phyloP scores from a whole-genome alignment of 2,888 invertebrate genomes.

The Apomyelois bistriatella region DNA sequence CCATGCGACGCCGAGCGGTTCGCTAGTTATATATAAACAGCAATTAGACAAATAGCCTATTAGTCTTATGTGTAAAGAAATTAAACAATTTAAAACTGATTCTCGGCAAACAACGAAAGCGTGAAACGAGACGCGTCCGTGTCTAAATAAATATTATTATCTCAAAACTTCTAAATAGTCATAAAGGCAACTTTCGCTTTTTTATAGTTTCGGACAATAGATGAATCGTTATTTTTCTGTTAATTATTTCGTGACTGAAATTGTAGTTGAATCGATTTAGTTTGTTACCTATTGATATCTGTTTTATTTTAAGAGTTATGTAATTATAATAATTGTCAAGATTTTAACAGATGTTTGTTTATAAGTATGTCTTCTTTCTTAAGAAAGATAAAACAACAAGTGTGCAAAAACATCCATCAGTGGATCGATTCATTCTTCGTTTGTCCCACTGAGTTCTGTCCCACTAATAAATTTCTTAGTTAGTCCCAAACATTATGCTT shows the following conservation, averaged over 20 bases:
- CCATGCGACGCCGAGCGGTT: too few species aligned
- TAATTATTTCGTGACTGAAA: neutral
- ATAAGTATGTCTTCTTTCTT: too few species aligned
- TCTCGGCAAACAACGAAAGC: slow-evolving; percentile 18
- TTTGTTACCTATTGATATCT: neutral
- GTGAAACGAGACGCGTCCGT: slow-evolving; percentile 16
- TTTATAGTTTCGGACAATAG: neutral
- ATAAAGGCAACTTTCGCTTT: slow-evolving; percentile 20
- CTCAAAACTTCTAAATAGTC: slow-evolving; percentile 19
- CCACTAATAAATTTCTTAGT: too few species aligned
- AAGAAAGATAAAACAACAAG: too few species aligned
- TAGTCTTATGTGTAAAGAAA: neutral
- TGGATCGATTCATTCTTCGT: too few species aligned
- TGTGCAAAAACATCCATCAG: too few species aligned
- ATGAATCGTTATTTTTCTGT: neutral
- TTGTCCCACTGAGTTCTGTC: too few species aligned
- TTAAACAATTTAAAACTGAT: neutral
- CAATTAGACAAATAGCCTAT: neutral
- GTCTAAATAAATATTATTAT: slow-evolving; percentile 21
- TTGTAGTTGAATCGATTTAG: neutral
- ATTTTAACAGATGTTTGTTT: too few species aligned
- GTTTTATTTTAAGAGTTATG: too few species aligned
- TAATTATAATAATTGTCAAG: too few species aligned
- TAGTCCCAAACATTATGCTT: too few species aligned
- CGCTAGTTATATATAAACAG: too few species aligned